phyloP scores from a whole-genome alignment of 2,888 invertebrate species.

The Cartodere bifasciata region DNA sequence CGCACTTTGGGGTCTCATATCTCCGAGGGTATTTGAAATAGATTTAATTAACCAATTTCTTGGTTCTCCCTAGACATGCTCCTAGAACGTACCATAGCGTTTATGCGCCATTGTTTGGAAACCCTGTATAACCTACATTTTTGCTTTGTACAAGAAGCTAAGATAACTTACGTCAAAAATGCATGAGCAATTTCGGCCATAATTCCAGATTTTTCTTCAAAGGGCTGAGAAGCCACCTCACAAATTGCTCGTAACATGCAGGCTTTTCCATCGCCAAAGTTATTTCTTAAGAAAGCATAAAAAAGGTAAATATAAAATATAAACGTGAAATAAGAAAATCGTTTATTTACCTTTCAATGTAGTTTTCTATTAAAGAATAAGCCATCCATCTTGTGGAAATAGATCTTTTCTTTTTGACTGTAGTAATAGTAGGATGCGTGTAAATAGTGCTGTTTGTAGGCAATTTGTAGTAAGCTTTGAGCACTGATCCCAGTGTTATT shows the following conservation, averaged over 20 bases:
- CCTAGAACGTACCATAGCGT: too few relatives aligned
- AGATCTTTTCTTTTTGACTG: conserved; percentile 22
- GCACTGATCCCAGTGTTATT: conserved; percentile 50
- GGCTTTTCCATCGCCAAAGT: not conserved
- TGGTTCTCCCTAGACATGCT: too few relatives aligned
- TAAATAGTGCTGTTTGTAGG: conserved; percentile 50
- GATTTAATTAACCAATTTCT: too few relatives aligned
- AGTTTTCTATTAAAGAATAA: conserved; percentile 26
- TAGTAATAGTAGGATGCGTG: conserved; percentile 33
- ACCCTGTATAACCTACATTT: too few relatives aligned
- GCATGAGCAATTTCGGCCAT: not conserved
- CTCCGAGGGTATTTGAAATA: too few relatives aligned
- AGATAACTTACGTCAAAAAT: not conserved
- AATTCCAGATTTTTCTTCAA: not conserved
- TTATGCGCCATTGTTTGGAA: too few relatives aligned
- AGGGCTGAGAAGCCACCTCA: not conserved
- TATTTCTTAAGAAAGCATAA: not conserved
- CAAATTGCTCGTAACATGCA: not conserved
- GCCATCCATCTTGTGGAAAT: conserved; percentile 30
- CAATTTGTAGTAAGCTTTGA: conserved; percentile 54
- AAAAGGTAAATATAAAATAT: not conserved
- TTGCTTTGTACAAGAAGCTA: too few relatives aligned
- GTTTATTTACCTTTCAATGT: conserved; percentile 23
- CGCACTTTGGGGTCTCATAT: too few relatives aligned
- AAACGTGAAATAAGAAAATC: not conserved